Conservation (phyloP, 1,140 invertebrate genomes). For the Temnothorax nylanderi region DNA sequence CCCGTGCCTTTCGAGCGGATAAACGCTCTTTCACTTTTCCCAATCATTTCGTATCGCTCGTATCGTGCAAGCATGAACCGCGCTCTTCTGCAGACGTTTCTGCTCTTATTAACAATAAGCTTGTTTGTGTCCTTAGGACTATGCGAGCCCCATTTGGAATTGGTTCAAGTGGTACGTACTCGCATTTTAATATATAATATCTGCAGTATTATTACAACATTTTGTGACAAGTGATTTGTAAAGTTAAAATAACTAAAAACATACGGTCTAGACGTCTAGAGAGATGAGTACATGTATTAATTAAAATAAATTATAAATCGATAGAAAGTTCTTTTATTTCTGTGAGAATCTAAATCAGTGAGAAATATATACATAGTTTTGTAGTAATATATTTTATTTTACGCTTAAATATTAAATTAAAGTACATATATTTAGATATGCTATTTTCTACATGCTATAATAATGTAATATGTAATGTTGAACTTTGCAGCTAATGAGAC, state of each 20-base stretch:
- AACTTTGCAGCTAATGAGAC: constrained; percentile 84
- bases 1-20: not conserved
- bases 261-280: no score
- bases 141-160: constrained; percentile 35
- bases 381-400: not conserved
- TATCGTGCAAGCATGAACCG: not conserved
- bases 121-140: constrained; percentile 4
- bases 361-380: not conserved
- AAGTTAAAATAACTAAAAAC: not conserved
- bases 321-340: not conserved
- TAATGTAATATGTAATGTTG: not conserved
- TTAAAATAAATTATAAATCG: not conserved
- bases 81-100: not conserved
- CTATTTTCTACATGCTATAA: not conserved
- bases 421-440: not conserved
- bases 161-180: constrained; percentile 64
- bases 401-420: not conserved
- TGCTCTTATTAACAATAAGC: not conserved
- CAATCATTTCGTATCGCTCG: not conserved
- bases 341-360: not conserved
- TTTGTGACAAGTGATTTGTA: no score
- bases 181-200: not conserved
- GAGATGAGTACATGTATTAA: not conserved
- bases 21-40: not conserved
- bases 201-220: not conserved